Conservation (phyloP, 2,113 vertebrate species). For the Saimiri boliviensis region DNA sequence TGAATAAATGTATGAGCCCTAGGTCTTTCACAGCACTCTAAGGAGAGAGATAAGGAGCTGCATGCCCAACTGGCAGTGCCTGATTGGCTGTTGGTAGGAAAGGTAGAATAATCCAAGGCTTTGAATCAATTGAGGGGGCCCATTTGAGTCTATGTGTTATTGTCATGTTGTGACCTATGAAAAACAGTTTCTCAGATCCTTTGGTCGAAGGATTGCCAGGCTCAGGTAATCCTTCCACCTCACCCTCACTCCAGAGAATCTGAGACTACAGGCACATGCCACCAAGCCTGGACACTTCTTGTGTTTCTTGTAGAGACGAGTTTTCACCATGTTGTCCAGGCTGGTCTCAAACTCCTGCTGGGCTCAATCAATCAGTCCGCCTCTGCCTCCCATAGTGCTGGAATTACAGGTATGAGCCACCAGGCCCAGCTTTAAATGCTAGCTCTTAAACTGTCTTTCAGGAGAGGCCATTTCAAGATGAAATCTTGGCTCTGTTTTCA, state of each 20-base stretch:
- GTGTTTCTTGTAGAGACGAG: no score
- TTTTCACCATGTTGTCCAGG: no score
- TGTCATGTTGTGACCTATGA: background rate
- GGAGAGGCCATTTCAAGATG: background rate
- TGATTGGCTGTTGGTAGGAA: background rate
- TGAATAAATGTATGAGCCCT: background rate
- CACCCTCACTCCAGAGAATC: no score
- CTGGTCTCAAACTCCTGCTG: no score
- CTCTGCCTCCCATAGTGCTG: no score
- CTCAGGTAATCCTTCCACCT: no score
- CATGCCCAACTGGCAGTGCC: background rate
- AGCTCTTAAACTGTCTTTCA: background rate
- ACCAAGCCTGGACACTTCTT: no score
- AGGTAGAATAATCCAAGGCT: background rate
- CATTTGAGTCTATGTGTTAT: background rate
- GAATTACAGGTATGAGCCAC: no score
- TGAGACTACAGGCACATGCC: no score
- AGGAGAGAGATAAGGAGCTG: background rate
- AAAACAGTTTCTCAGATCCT: conserved; percentile 26
- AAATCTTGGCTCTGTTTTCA: conserved; percentile 36
- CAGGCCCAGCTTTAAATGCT: background rate
- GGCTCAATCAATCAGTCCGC: no score
- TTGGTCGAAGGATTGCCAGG: no score
- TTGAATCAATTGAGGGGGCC: background rate
- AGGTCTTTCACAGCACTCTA: background rate